phyloP scores from a whole-genome alignment of 2,113 vertebrate genomes.

The Vanacampus margaritifer region DNA sequence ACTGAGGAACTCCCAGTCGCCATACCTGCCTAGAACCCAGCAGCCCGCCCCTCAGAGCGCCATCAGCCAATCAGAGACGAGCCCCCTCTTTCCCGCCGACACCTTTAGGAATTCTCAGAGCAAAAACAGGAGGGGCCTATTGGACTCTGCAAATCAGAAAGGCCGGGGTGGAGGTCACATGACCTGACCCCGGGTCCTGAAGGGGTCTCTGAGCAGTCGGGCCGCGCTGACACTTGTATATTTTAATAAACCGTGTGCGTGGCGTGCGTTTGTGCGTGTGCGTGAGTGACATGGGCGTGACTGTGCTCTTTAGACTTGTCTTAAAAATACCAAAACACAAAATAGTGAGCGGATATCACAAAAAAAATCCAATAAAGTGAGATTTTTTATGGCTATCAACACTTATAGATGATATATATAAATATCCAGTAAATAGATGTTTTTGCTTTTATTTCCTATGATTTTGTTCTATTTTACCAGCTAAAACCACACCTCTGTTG shows the following conservation, averaged over 20 bases:
- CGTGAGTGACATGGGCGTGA: conserved; percentile 42
- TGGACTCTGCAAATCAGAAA: conserved; percentile 56
- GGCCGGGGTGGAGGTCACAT: conserved; percentile 39
- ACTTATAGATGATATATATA: conserved; percentile 80
- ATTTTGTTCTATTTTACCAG: conserved; percentile 46
- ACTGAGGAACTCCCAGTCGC: conserved; percentile 42
- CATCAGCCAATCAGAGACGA: conserved; percentile 52
- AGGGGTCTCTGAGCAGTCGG: conserved; percentile 56
- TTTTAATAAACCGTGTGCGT: conserved; percentile 71
- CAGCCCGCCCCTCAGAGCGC: conserved; percentile 32
- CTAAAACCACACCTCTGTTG: conserved; percentile 62
- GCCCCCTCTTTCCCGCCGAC: conserved; percentile 49
- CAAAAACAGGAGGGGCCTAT: conserved; percentile 43
- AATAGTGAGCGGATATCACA: conserved; percentile 77
- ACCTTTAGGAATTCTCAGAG: conserved; percentile 64
- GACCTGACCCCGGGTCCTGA: conserved; percentile 43
- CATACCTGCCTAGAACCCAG: conserved; percentile 40
- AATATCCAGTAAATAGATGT: conserved; percentile 77
- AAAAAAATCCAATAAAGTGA: conserved; percentile 28
- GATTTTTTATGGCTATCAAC: conserved; percentile 75
- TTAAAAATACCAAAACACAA: conserved; percentile 81
- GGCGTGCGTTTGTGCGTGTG: conserved; percentile 35
- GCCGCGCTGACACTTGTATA: conserved; percentile 71
- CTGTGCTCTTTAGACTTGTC: conserved; percentile 74
- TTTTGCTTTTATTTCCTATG: conserved; percentile 55